These are phyloP conservation scores for Pipistrellus kuhlii DNA, from an alignment of 2,797 vertebrate species.

Conservation along the genomic window DNA sequence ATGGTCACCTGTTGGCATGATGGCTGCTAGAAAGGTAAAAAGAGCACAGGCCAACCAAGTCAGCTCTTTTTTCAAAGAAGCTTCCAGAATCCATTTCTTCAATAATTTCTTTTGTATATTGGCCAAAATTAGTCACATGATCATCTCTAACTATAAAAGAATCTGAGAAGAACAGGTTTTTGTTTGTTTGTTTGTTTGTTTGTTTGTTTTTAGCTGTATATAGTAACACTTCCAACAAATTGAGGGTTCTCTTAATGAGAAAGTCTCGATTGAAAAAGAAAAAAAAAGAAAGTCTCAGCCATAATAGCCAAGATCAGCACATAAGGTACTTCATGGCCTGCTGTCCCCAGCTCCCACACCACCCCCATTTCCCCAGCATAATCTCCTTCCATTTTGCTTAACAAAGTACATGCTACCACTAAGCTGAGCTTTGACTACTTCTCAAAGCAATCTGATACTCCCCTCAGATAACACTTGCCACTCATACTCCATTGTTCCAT, in stretches of 20 bases:
- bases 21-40: neutral
- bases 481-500: neutral
- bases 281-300: neutral
- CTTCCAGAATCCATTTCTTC: neutral
- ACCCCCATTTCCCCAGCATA: neutral
- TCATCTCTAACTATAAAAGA: neutral
- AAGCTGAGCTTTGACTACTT: neutral
- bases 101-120: neutral
- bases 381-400: neutral
- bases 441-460: neutral
- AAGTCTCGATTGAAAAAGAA: neutral
- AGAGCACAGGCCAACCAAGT: too few relatives aligned
- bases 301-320: neutral
- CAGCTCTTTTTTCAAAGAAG: neutral
- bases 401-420: neutral
- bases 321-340: neutral
- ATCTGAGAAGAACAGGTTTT: neutral
- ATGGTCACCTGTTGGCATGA: neutral
- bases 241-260: neutral
- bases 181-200: neutral
- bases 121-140: neutral
- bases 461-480: neutral
- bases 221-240: neutral
- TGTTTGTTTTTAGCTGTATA: neutral
- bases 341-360: neutral